Percentiles rank a stretch among this genome's conserved stretches.
Conservation (phyloP, 2,888 invertebrate genomes). For the Rugalucina vietnamica region DNA sequence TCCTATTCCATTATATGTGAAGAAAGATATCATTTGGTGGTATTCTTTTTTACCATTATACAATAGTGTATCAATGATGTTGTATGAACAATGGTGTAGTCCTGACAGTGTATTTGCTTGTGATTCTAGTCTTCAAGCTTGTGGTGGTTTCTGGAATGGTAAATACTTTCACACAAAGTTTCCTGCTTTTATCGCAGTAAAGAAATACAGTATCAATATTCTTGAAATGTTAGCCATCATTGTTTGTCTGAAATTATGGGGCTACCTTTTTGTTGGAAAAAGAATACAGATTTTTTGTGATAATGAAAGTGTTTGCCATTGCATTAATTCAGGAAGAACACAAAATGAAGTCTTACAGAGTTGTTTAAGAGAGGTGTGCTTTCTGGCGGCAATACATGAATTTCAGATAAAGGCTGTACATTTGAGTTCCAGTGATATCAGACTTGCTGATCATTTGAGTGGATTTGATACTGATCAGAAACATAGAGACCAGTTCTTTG, state of each 20-base stretch:
- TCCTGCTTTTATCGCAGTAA: conserved; percentile 1
- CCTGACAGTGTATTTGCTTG: neutral
- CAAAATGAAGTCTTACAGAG: conserved; percentile 16
- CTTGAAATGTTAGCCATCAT: conserved; percentile 25
- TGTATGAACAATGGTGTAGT: conserved; percentile 2
- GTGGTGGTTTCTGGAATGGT: conserved; percentile 17
- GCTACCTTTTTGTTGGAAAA: neutral
- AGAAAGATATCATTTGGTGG: conserved; percentile 28
- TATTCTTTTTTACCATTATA: conserved; percentile 10
- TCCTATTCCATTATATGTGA: conserved; percentile 8
- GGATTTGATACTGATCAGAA: neutral
- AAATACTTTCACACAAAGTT: conserved; percentile 20
- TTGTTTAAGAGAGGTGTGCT: conserved; percentile 27
- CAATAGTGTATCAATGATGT: conserved; percentile 20
- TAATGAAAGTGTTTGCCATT: neutral
- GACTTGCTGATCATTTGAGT: conserved; percentile 5
- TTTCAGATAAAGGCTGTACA: conserved; percentile 17
- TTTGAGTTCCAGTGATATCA: neutral
- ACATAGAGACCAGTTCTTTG: neutral
- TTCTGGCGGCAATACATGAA: conserved; percentile 15
- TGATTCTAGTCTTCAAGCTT: conserved; percentile 26
- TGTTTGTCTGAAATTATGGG: conserved; percentile 29
- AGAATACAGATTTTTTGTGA: conserved; percentile 12
- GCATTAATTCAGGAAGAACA: conserved; percentile 18
- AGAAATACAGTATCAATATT: conserved; percentile 14